Conservation (phyloP, 2,113 vertebrate genomes). For the Parus major region DNA sequence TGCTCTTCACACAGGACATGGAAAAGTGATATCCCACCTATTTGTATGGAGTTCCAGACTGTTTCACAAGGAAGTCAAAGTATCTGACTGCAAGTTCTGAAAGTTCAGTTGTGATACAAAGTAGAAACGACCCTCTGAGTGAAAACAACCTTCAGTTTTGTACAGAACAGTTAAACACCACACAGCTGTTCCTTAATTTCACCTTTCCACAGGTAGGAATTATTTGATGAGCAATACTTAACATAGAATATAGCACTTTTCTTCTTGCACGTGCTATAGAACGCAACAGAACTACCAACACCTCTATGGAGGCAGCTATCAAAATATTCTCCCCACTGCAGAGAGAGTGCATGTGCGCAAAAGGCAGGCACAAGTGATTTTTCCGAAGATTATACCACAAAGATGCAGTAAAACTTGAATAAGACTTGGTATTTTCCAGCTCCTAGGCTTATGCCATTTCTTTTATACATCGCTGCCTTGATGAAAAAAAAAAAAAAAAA, state of each 20-base stretch:
- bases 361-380: slow-evolving; percentile 56
- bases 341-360: slow-evolving; percentile 58
- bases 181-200: slow-evolving; percentile 14
- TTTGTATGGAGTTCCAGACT: background rate
- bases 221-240: slow-evolving; percentile 25
- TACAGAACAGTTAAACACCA: background rate
- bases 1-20: slow-evolving; percentile 17
- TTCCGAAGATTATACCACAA: slow-evolving; percentile 2
- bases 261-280: slow-evolving; percentile 22
- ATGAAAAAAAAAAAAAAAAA: slow-evolving; percentile 21
- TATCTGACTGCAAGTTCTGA: background rate
- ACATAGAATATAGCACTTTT: slow-evolving; percentile 13
- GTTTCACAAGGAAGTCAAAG: background rate
- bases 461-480: slow-evolving; percentile 46
- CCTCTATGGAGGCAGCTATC: slow-evolving; percentile 59
- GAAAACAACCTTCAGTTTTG: slow-evolving; percentile 34
- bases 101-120: slow-evolving; percentile 58
- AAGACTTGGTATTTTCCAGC: slow-evolving; percentile 37
- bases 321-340: slow-evolving; percentile 46
- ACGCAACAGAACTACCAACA: slow-evolving; percentile 35
- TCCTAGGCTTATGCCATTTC: slow-evolving; percentile 19
- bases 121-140: slow-evolving; percentile 49
- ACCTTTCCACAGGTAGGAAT: slow-evolving; percentile 44
- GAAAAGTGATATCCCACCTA: background rate
- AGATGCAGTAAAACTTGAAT: background rate